Base-by-base conservation (phyloP, 1,140 invertebrate genomes). In the Oscheius sp. region DNA sequence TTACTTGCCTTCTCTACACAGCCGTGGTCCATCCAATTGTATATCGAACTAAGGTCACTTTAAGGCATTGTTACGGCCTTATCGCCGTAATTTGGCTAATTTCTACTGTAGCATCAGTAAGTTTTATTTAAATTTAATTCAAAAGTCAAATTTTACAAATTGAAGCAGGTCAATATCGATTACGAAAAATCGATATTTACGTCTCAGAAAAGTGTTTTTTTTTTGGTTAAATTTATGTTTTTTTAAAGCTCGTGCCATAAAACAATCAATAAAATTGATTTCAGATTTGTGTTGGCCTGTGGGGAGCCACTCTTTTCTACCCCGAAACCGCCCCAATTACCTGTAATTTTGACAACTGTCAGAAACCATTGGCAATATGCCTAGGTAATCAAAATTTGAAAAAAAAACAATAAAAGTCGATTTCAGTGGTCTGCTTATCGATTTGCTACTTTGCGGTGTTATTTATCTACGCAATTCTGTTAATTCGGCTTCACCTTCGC, bases 271-370 rank as follows among this genome's bases (percentile, higher is more conserved):
- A 13, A 45, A 13, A 45, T 10, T 65, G 3, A 52, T 66, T 78
- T 58, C 73, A 78, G 77, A 38, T 79, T n/a, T 52, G 52, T 32
- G 45, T 79, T 23, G 78, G 78, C 7, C 32, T 79, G 13, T 73
- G 64, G 55, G 75, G 63, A 20, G 78, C 69, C 1, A 79, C 78
- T 20, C 36, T 79, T 10, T 79, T 79, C 68, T 79, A 79, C 45
- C 78, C 78, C 0, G 69, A 79, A 42, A 76, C 74, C 13, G 68
- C 78, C 26, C 78, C 78, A 23, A 75, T 79, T 26, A 35, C 29
- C 18, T 79, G 78, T 49, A 36, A 62, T 3, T 79, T 49, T 46
- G 26, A 74, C 34, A 49, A 29, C 28, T 79, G 78, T 34, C 78
- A 79, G 52, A 59, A 68, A 4, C 78, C 78, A 3, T 28, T 79